phyloP scores from a whole-genome alignment of 2,113 vertebrate genomes.

The Bostrychus sinensis region DNA sequence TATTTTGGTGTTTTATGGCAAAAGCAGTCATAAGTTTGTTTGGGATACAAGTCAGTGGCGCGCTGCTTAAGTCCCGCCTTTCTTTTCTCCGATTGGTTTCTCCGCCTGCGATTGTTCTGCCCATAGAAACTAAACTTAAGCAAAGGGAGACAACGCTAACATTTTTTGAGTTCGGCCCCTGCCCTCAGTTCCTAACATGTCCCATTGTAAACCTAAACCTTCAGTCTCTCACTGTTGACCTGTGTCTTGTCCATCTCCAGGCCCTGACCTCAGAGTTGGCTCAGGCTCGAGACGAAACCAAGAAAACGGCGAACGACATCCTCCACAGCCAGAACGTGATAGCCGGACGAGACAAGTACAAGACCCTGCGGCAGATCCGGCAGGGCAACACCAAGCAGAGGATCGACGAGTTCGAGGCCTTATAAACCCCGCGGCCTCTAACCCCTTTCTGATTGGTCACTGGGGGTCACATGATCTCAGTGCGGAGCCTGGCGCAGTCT shows the following conservation, averaged over 20 bases:
- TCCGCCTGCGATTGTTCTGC: no score
- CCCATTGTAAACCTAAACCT: neutral
- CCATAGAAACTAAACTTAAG: no score
- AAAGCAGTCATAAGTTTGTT: no score
- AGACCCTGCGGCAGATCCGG: constrained; percentile 94
- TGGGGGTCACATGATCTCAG: constrained; percentile 59
- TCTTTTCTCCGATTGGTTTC: no score
- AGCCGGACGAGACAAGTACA: constrained; percentile 95
- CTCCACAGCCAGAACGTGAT: constrained; percentile 91
- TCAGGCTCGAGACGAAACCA: constrained; percentile 88
- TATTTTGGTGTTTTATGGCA: no score
- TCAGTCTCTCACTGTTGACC: neutral
- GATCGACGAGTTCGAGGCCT: constrained; percentile 96
- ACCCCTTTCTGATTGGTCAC: constrained; percentile 74
- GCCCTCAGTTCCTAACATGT: neutral
- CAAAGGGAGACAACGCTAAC: no score
- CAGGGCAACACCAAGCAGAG: constrained; percentile 98
- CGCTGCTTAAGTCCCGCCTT: no score
- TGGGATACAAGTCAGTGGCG: no score
- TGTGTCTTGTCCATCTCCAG: constrained; percentile 63
- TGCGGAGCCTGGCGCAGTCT: constrained; percentile 11
- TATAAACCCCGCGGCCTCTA: constrained; percentile 76
- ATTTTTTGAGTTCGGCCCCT: no score
- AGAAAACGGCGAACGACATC: constrained; percentile 91
- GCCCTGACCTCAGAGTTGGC: constrained; percentile 90